Evolutionary conservation across 2,113 vertebrate genomes (phyloP).

Genomic region (Pogonocichla stellata): DNA sequence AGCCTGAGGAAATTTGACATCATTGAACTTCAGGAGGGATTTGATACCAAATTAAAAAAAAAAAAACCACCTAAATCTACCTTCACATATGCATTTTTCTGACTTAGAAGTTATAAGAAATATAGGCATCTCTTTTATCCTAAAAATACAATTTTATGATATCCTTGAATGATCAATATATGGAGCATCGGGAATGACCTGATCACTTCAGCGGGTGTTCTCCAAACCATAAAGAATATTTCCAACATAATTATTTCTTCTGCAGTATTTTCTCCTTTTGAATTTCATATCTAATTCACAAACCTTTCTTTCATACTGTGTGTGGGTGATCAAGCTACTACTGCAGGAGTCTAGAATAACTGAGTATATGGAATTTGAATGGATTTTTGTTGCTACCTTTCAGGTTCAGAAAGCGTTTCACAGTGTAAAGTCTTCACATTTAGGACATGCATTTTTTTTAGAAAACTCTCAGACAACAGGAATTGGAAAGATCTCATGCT

Average conservation of each 20-base stretch:
- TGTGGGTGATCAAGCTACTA: background rate
- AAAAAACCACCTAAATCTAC: background rate
- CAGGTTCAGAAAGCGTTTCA: background rate
- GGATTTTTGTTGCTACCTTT: background rate
- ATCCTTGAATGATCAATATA: background rate
- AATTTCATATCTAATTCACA: background rate
- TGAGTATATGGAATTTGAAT: background rate
- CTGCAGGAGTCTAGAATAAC: background rate
- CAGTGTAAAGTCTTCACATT: background rate
- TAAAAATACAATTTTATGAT: background rate
- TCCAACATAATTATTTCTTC: background rate
- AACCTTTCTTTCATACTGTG: background rate
- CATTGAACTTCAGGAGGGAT: background rate
- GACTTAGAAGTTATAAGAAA: background rate
- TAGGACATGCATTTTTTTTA: background rate
- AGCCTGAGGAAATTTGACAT: background rate
- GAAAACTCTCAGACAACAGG: background rate
- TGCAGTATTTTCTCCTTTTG: background rate
- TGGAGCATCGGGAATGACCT: background rate
- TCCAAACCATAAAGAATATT: background rate
- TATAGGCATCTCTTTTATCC: background rate
- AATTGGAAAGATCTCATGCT: background rate
- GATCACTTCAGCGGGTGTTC: background rate
- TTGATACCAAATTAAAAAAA: background rate
- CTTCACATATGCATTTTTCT: background rate